Evolutionary conservation across 1,140 invertebrate species (phyloP), one percentile per base, ranked within the genome.

Genomic region (Heliothis virescens): DNA sequence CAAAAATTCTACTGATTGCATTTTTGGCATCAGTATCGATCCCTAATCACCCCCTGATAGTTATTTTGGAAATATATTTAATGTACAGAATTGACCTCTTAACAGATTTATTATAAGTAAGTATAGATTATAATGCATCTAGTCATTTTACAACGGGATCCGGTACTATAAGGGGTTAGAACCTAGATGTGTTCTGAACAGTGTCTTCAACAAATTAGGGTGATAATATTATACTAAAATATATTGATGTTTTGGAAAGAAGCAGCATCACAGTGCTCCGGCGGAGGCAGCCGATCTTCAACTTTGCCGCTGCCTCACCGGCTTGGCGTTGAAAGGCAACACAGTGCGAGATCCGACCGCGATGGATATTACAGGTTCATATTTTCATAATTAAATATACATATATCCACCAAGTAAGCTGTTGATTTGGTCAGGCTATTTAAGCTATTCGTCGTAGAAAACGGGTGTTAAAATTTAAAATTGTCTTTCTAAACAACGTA

Each of bases 351-450:
- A 80, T 95, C 95, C 63, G 97, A 97, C 79, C 95, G 97, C 15
- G 97, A 98, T 86, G 97, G 98, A 50, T 98, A 98, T 89, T 98
- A 98, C 92, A 97, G 95, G 95, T 95, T 81, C 59, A 4, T 75
- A 48, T 53, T 72, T 34, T 55, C 4, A n/a, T 26, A 4, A 10
- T 13, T 50, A 21, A 4, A n/a, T 41, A 16, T 3, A 1, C 11
- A 26, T 18, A 26, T 3, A 9, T 3, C 34, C 0, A 15, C 1
- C 13, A 13, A 34, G 5, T 4, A 2, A 62, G 29, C n/a, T n/a
- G n/a, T n/a, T n/a, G n/a, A n/a, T n/a, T n/a, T n/a, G n/a, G n/a
- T n/a, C 12, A 59, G 16, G 5, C 21, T 15, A 29, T 41, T 63
- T 4, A 26, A 26, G 29, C 29, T 16, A 57, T 57, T 57, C 18